These are phyloP conservation scores for Xylocampa areola DNA, from an alignment of 2,888 invertebrate genomes.

Conservation along the genomic window DNA sequence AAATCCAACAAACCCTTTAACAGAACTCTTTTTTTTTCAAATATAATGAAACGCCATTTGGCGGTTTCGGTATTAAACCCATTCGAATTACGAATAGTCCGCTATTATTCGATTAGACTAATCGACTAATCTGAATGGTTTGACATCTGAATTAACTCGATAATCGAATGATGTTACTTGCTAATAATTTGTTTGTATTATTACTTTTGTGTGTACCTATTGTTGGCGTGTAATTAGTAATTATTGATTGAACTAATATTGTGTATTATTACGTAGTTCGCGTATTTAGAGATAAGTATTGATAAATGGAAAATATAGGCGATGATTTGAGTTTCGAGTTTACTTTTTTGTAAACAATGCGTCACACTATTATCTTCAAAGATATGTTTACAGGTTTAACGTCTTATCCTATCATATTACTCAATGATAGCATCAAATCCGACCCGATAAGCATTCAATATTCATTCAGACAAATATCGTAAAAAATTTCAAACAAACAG, in stretches of 20 bases:
- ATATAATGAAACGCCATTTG: conserved; percentile 58
- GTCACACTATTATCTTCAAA: too few relatives aligned
- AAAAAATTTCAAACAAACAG: not conserved
- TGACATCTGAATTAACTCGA: conserved; percentile 55
- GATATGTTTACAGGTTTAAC: too few relatives aligned
- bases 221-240: conserved; percentile 20
- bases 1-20: conserved; percentile 53
- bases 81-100: conserved; percentile 67
- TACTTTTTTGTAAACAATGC: too few relatives aligned
- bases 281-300: too few relatives aligned
- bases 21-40: conserved; percentile 52
- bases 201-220: conserved; percentile 3
- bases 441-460: too few relatives aligned
- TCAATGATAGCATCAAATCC: too few relatives aligned
- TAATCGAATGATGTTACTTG: conserved; percentile 49
- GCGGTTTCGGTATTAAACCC: conserved; percentile 55
- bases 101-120: conserved; percentile 60
- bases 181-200: conserved; percentile 43
- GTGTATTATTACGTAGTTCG: not conserved
- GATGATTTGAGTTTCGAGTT: too few relatives aligned
- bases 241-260: conserved; percentile 21
- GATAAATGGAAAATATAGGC: too few relatives aligned
- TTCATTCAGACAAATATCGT: too few relatives aligned
- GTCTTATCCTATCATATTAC: too few relatives aligned
- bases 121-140: conserved; percentile 54